A percentile compares a stretch with the other conserved stretches of the same genome.
Evolutionary conservation across 1,140 invertebrate species (phyloP).

Genomic region (Brevipalpus yothersi): DNA sequence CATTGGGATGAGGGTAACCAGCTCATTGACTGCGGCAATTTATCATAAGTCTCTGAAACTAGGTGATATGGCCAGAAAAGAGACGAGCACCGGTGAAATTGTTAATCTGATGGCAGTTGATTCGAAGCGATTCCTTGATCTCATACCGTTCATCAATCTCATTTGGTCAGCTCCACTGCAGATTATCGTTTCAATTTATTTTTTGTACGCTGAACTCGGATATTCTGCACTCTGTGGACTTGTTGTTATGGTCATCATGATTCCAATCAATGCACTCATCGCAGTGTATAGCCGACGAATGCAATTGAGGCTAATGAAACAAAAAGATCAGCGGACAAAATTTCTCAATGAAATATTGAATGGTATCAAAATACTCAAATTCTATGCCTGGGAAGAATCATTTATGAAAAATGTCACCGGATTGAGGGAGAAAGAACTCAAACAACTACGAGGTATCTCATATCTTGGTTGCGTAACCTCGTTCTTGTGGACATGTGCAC

Average conservation of each 20-base stretch:
- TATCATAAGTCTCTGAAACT: constrained; percentile 21
- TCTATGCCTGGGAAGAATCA: constrained; percentile 13
- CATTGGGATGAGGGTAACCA: constrained; percentile 17
- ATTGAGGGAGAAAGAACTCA: constrained; percentile 12
- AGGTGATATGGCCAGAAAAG: constrained; percentile 19
- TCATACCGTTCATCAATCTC: constrained; percentile 12
- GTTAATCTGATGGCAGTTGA: constrained; percentile 32
- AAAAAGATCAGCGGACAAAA: constrained; percentile 19
- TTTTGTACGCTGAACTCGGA: constrained; percentile 28
- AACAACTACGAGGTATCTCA: constrained; percentile 6
- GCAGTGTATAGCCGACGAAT: constrained; percentile 20
- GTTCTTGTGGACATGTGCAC: constrained; percentile 4
- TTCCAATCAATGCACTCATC: constrained; percentile 24
- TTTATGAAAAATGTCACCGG: constrained; percentile 11
- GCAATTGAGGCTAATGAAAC: constrained; percentile 20
- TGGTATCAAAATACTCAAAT: constrained; percentile 18
- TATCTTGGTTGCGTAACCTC: constrained; percentile 4
- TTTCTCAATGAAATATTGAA: constrained; percentile 19
- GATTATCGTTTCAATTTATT: constrained; percentile 18
- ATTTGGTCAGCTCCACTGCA: constrained; percentile 20
- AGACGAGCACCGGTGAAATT: constrained; percentile 32
- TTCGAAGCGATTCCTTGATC: constrained; percentile 18
- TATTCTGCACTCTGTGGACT: constrained; percentile 66
- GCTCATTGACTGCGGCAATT: constrained; percentile 19
- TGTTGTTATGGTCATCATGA: constrained; percentile 52